Evolutionary conservation across 1,140 invertebrate species (phyloP), one percentile per base, ranked within the genome.

Genomic region (Phymorhynchus buccinoides): DNA sequence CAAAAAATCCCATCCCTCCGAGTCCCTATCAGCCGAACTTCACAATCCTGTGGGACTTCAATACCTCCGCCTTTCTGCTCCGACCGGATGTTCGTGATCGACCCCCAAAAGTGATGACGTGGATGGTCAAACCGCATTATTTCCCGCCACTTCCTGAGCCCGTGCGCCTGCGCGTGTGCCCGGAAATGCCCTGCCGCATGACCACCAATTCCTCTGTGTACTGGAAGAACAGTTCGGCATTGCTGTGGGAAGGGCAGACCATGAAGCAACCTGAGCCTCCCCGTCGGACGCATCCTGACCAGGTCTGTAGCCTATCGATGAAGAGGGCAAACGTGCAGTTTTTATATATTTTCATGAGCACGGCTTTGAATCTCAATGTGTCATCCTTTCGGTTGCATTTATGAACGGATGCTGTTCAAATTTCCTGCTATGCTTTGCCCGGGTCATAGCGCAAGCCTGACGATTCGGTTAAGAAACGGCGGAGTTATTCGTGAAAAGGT

Each of bases 121-220:
- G 80, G 80, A 66, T 81, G 52, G 62, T 66, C 3, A 68, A 81
- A n/a, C 30, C 80, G 48, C 48, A 56, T 32, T 66, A 81, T 39
- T 22, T 81, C 18, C 35, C 35, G 27, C 12, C 22, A 62, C 80
- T 81, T 81, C 80, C 80, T 32, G 80, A 81, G 32, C 80, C 80
- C 12, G 80, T 81, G 56, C 80, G 80, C 30, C 80, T 81, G 80
- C 80, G 80, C 80, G 35, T 81, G 80, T 81, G 80, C 62, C 80
- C 80, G 52, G 80, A 81, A 81, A 81, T 81, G 80, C 80, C 80
- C 1, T 81, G 80, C 37, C 80, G 80, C 16, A 41, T 81, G 80
- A 39, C 56, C 14, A 66, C 80, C 30, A 80, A 80, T 41, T 3
- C 37, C 27, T 27, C 9, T 4, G 62, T 27, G 7, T 14, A 30